Evolutionary conservation across 2,797 vertebrate species (phyloP), one percentile per base, ranked within the genome.

Genomic region (Corythornis leucogaster): DNA sequence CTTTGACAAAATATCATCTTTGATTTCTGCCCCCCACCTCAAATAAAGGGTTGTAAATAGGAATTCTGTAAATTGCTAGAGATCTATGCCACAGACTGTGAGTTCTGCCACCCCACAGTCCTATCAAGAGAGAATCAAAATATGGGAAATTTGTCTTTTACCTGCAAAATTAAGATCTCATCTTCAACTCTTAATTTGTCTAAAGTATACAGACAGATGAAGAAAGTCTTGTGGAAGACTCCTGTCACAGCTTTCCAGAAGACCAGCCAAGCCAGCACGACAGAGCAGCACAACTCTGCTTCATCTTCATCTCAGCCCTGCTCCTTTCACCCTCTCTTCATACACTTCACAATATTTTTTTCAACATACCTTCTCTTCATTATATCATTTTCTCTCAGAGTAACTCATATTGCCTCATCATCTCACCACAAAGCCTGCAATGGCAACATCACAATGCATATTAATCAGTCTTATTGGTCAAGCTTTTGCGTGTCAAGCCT

Each of bases 11-110:
- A 6, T 55, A 51, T 58, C 46, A 84, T 43, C 14, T 69, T 8
- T 50, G 5, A 15, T 50, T 69, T 28, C 6, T 35, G 5, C 7
- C 5, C 38, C 9, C 25, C 8, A 8, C 8, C 12, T 13, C 9
- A 4, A 3, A 1, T 11, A 13, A 40, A 83, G 20, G 3, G 0
- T 7, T 53, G 53, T 38, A 17, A 30, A 59, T 15, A 51, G 2
- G 4, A 77, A 69, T 38, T 35, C 24, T 50, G 22, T 33, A 75
- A 50, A 15, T 13, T 68, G 17, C 8, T 53, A 70, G 30, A 43
- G 17, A 51, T 24, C 5, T 5, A 13, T 5, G 21, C 22, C 26
- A 71, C 12, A 68, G 53, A 26, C 24, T 30, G 11, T 24, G 55
- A 64, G 15, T 30, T 4, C 57, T 70, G 21, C 3, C 31, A 40